Percentiles rank a stretch among this genome's conserved stretches.
phyloP scores from a whole-genome alignment of 2,113 vertebrate genomes.

The Lagopus muta region DNA sequence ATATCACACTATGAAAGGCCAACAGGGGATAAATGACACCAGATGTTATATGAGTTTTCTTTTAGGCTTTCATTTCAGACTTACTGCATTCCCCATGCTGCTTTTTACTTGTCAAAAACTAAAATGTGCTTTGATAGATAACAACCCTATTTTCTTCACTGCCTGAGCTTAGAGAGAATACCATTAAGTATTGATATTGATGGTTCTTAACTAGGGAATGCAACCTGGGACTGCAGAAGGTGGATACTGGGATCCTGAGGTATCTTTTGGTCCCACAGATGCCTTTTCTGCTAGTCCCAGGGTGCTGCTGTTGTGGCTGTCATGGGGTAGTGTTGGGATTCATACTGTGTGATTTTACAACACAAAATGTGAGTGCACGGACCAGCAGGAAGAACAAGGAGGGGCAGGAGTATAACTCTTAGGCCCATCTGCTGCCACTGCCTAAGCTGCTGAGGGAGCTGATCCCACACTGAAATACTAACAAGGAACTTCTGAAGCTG shows the following conservation, averaged over 20 bases:
- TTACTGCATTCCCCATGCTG: constrained; percentile 83
- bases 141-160: constrained; percentile 84
- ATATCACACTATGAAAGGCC: constrained; percentile 82
- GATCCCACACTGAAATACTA: neutral
- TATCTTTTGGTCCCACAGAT: constrained; percentile 43
- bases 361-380: constrained; percentile 18
- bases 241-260: constrained; percentile 62
- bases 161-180: constrained; percentile 84
- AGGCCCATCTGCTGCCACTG: constrained; percentile 67
- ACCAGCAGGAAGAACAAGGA: constrained; percentile 27
- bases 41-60: constrained; percentile 87
- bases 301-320: constrained; percentile 37
- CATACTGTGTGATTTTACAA: constrained; percentile 60
- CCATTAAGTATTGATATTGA: constrained; percentile 85
- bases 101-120: constrained; percentile 85
- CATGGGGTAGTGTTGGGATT: neutral
- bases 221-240: constrained; percentile 76
- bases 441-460: constrained; percentile 59
- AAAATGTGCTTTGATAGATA: constrained; percentile 89
- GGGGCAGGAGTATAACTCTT: constrained; percentile 52
- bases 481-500: constrained; percentile 51
- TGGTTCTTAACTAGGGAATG: constrained; percentile 81
- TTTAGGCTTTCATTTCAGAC: constrained; percentile 84
- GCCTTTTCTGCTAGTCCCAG: constrained; percentile 28
- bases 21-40: constrained; percentile 85